These are phyloP conservation scores for Strongylocentrotus purpuratus DNA, from an alignment of 35 echinoderm and acorn worm species.

Conservation along the genomic window DNA sequence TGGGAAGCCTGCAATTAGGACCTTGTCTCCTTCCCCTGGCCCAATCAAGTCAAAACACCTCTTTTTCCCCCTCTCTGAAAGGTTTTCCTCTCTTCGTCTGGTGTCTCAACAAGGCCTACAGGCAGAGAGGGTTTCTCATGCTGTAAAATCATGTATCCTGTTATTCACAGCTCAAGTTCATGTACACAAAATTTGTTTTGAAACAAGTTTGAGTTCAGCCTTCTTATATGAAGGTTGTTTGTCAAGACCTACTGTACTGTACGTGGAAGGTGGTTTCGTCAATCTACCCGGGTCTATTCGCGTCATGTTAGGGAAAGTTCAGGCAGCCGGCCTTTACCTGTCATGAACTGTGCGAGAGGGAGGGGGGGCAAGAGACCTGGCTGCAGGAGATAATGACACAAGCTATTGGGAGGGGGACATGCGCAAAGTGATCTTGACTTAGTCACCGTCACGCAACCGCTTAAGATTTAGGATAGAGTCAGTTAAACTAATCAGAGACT, in stretches of 20 bases:
- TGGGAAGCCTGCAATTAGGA: slow-evolving; percentile 8
- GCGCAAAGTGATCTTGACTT: background rate
- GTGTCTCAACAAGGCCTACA: background rate
- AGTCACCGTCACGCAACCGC: slow-evolving; percentile 14
- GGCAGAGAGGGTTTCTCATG: background rate
- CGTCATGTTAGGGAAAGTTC: slow-evolving; percentile 1
- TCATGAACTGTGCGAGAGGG: background rate
- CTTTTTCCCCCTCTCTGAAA: background rate
- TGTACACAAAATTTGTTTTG: background rate
- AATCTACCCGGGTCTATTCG: background rate
- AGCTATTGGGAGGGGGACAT: background rate
- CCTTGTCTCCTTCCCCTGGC: background rate
- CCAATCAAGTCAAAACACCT: background rate
- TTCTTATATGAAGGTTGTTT: background rate
- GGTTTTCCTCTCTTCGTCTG: background rate
- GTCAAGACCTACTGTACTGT: background rate
- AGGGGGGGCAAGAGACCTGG: background rate
- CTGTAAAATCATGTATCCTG: slow-evolving; percentile 3
- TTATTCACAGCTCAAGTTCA: background rate
- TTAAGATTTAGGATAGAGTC: background rate
- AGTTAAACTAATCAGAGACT: background rate
- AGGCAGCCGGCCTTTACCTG: background rate
- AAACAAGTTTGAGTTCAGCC: background rate
- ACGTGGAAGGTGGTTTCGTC: background rate
- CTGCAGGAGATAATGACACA: background rate